Base-by-base conservation (phyloP, 1,140 invertebrate genomes). In the Camponotus pennsylvanicus region DNA sequence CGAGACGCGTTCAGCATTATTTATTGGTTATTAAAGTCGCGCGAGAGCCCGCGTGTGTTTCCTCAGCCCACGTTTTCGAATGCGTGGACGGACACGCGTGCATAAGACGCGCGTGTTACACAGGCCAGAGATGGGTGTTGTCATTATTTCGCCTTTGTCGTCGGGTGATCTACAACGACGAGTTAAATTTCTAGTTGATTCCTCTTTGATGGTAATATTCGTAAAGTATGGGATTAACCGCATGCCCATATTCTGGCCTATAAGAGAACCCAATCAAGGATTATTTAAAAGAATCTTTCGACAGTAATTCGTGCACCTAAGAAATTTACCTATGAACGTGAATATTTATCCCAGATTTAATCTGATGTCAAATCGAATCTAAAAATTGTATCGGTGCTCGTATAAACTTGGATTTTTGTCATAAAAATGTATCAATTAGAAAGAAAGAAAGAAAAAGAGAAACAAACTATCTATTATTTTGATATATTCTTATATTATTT, bases 21-120 rank as follows among this genome's bases (percentile, higher is more conserved):
- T 93, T 93, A 93, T 92, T 87, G 88, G 85, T 91, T 90, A 91
- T 93, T 92, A 88, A 66, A 63, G 86, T 88, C 32, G 15, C 55
- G 32, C 45, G 55, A 18, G n/a, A 69, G 34, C 42, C 57, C 59
- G 55, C 15, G 32, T 42, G 77, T 21, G 73, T 40, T 77, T 85
- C n/a, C 55, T 61, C 42, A 40, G 55, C n/a, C 32, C 37, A 49
- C 69, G n/a, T 45, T 82, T 42, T 59, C 67, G 52, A 57, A 13
- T 52, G 52, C 52, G 67, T 40, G 49, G 57, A 57, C 34, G 15
- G 8, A 52, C 18, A 18, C 7, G 32, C 61, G 40, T n/a, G 18
- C 61, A 34, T 49, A 66, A 52, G 13, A 69, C 49, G 40, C 9
- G 76, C 61, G 42, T n/a, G 61, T 78, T 78, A 64, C 59, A 64